Percentiles rank a stretch among this genome's conserved stretches.
phyloP scores from a whole-genome alignment of 2,888 invertebrate species.

The Xestia rhomboidea region DNA sequence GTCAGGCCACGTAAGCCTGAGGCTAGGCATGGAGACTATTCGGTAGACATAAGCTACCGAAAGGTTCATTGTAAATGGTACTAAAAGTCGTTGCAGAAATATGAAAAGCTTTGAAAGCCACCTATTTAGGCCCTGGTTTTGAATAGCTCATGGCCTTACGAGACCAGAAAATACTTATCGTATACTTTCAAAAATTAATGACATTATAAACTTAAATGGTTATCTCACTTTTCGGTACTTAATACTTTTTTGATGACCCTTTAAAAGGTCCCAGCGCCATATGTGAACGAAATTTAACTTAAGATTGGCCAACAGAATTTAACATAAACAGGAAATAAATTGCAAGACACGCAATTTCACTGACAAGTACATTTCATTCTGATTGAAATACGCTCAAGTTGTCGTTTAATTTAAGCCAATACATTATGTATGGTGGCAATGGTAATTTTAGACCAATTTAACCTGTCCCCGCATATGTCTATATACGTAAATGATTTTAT shows the following conservation, averaged over 20 bases:
- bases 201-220: background rate
- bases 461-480: constrained; percentile 39
- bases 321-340: constrained; percentile 52
- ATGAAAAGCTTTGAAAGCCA: background rate
- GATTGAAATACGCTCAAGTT: constrained; percentile 48
- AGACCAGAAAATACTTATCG: background rate
- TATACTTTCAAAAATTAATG: background rate
- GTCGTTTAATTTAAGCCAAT: constrained; percentile 36
- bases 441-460: constrained; percentile 54
- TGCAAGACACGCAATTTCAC: constrained; percentile 33
- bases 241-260: constrained; percentile 12
- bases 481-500: constrained; percentile 39
- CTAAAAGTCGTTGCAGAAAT: background rate
- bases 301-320: constrained; percentile 9
- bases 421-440: constrained; percentile 45
- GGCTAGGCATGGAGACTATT: background rate
- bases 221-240: background rate
- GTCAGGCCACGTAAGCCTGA: background rate
- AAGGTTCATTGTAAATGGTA: background rate
- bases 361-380: constrained; percentile 30
- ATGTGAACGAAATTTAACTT: background rate
- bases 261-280: constrained; percentile 4
- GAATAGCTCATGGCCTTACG: background rate
- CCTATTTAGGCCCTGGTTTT: background rate
- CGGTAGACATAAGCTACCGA: background rate